Conservation (phyloP, 2,797 vertebrate genomes). For the Lepus townsendii region DNA sequence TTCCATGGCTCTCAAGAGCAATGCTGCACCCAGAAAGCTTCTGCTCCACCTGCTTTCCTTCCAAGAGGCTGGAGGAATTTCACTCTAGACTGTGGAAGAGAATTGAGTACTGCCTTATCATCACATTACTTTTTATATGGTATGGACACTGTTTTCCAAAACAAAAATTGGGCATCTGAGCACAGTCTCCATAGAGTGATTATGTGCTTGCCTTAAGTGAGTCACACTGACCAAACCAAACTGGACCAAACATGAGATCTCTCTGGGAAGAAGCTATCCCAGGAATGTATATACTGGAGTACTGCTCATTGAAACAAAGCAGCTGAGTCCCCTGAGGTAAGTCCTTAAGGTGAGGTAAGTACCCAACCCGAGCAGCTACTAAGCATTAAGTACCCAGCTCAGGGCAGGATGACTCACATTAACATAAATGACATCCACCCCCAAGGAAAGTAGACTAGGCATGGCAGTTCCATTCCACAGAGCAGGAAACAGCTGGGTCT, state of each 20-base stretch:
- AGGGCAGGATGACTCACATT: no score
- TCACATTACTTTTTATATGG: neutral
- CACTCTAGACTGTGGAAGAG: neutral
- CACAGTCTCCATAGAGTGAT: neutral
- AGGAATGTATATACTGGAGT: neutral
- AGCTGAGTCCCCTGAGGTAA: neutral
- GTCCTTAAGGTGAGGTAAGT: neutral
- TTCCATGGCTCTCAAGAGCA: neutral
- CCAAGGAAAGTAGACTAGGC: neutral
- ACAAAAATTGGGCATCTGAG: neutral
- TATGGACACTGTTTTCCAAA: neutral
- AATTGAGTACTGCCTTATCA: neutral
- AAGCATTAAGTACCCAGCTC: neutral
- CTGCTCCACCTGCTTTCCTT: neutral
- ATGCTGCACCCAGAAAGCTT: neutral
- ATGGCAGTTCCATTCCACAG: neutral
- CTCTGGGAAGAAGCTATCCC: neutral
- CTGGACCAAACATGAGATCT: neutral
- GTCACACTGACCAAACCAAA: neutral
- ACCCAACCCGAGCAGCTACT: neutral
- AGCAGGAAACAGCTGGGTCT: neutral
- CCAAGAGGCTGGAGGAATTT: neutral
- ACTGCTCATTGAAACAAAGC: neutral
- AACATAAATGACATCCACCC: neutral
- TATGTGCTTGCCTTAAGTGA: neutral